Evolutionary conservation across 2,113 vertebrate genomes (phyloP).

Genomic region (Lasiurus borealis): DNA sequence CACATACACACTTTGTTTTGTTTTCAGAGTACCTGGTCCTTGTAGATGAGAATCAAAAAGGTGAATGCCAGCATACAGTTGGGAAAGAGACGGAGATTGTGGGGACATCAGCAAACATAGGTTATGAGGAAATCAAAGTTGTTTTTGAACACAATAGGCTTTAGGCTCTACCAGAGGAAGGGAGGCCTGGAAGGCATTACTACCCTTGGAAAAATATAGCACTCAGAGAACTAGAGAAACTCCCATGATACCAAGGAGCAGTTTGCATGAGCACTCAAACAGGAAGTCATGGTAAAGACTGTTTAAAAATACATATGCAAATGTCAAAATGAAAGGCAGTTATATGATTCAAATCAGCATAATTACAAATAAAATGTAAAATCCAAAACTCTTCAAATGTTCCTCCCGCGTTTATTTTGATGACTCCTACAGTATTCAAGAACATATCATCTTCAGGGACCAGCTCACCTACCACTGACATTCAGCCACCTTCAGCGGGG

Average conservation of each 20-base stretch:
- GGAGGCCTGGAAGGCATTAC: not conserved
- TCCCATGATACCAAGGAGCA: too few relatives aligned
- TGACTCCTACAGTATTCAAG: not conserved
- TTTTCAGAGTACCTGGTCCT: not conserved
- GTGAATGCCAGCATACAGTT: not conserved
- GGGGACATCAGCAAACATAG: not conserved
- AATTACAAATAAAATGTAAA: constrained; percentile 42
- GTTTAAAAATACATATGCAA: not conserved
- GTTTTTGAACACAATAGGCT: not conserved
- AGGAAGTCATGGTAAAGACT: not conserved
- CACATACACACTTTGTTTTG: not conserved
- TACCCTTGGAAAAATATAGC: not conserved
- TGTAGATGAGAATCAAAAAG: not conserved
- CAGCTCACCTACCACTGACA: constrained; percentile 71
- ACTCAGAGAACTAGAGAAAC: not conserved
- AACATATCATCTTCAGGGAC: constrained; percentile 30
- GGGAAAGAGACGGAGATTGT: not conserved
- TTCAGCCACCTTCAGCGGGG: constrained; percentile 50
- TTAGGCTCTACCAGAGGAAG: not conserved
- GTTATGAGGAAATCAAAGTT: not conserved
- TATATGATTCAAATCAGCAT: not conserved
- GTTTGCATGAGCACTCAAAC: not conserved
- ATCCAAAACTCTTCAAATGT: constrained; percentile 55
- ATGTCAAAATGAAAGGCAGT: constrained; percentile 8
- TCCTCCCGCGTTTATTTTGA: constrained; percentile 23